Evolutionary conservation across 1,140 invertebrate genomes (phyloP).

Genomic region (Pseudomyrmex pallidus): DNA sequence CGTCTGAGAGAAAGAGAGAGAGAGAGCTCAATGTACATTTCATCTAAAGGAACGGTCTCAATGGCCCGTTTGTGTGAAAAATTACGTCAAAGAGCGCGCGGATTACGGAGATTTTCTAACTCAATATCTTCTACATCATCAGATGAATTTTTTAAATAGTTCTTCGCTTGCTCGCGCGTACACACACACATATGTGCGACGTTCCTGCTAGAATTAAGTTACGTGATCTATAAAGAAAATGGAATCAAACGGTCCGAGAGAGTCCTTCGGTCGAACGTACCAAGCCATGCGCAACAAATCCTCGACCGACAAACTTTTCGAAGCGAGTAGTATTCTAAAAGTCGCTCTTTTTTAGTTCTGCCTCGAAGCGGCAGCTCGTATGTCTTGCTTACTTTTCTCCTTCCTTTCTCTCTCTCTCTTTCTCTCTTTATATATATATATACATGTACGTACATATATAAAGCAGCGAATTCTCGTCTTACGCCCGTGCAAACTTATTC

Average conservation of each 20-base stretch:
- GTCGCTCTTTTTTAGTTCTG: constrained; percentile 43
- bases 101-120: neutral
- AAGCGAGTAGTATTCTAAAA: constrained; percentile 37
- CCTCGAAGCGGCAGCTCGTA: constrained; percentile 35
- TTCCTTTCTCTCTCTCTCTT: neutral
- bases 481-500: constrained; percentile 46
- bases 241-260: constrained; percentile 23
- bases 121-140: neutral
- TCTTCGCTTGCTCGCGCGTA: neutral
- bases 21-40: neutral
- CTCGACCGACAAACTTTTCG: constrained; percentile 45
- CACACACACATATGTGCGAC: neutral
- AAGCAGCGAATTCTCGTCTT: constrained; percentile 33
- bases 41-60: neutral
- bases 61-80: constrained; percentile 2
- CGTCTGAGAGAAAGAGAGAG: neutral
- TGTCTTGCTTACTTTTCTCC: constrained; percentile 41
- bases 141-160: neutral
- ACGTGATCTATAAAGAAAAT: constrained; percentile 4
- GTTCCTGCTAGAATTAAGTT: neutral
- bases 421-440: too few species aligned
- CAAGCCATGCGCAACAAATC: constrained; percentile 36
- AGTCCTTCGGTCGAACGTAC: constrained; percentile 6
- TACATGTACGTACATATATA: too few species aligned
- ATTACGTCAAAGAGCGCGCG: constrained; percentile 5